Base-by-base conservation (phyloP, 2,888 invertebrate species). In the Cantharis nigra region DNA sequence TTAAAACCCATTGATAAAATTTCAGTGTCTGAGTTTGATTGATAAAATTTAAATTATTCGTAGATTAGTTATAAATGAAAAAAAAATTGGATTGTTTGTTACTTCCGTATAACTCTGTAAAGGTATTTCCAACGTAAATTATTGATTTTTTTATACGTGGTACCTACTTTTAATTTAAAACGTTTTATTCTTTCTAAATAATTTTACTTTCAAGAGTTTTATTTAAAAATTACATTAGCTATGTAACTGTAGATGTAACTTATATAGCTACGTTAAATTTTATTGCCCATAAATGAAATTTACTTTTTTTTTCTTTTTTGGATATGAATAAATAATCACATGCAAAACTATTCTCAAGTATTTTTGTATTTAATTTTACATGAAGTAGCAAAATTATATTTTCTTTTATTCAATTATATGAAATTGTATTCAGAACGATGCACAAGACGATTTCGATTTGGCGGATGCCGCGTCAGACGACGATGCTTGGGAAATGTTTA, bases 371-470 rank as follows among this genome's bases (percentile, higher is more conserved):
- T 23, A 65, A 23, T 65, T 65, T 65, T 65, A 18, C 18, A 65
- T 18, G 11, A 65, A 65, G 18, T 65, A 20, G 65, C 16, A 18
- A 20, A 49, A 49, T 49, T 49, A 49, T n/a, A 49, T 49, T 49
- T 49, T 49, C n/a, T 49, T 49, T 49, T n/a, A 49, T 65, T 23
- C 18, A 69, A 69, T 69, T 69, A 64, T 71, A 67, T 78, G 63
- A 75, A 76, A 78, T 78, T 77, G 70, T 80, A 80, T 83, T 89
- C 94, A 94, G 87, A 98, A 98, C 89, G 98, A 99, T 91, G 96
- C 84, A 77, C 85, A 86, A 72, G 87, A 87, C 76, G 91, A 91
- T 87, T 89, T 89, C 87, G 91, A 91, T 85, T 90, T 90, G 83
- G 90, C 90, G 85, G 91, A 92, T 88, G 89, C 90, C 83, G 90